phyloP scores from a whole-genome alignment of 2,797 vertebrate species.

The Sebastes vulpes region DNA sequence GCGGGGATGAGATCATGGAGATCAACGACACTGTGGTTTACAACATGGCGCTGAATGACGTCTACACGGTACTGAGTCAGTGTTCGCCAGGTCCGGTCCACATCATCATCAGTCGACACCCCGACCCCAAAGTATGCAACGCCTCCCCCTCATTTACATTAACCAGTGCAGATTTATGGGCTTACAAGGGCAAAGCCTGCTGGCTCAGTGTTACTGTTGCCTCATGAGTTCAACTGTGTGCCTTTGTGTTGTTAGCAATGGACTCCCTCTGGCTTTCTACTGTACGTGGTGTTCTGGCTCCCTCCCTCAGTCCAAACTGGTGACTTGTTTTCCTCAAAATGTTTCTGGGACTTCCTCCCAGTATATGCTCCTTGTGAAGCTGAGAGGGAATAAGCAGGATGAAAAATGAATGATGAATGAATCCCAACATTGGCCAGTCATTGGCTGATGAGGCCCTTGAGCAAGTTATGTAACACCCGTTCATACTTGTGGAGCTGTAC shows the following conservation, averaged over 20 bases:
- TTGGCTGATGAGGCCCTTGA: background rate
- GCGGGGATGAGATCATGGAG: constrained; percentile 95
- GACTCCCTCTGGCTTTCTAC: background rate
- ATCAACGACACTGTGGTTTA: constrained; percentile 91
- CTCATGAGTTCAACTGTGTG: background rate
- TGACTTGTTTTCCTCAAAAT: background rate
- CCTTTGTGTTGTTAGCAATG: background rate
- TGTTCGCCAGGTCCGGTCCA: constrained; percentile 90
- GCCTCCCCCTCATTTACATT: background rate
- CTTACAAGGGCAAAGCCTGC: background rate
- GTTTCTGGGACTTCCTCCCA: background rate
- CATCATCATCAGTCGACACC: constrained; percentile 94
- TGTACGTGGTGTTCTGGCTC: background rate
- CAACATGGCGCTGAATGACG: constrained; percentile 92
- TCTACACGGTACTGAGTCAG: constrained; percentile 90
- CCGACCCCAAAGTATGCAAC: constrained; percentile 90
- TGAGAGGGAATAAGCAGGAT: background rate
- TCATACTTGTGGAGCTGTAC: background rate
- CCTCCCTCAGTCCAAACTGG: background rate
- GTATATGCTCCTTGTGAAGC: background rate
- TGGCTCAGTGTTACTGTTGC: background rate
- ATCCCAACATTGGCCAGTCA: background rate
- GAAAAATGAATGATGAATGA: background rate
- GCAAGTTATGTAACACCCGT: background rate
- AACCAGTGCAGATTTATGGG: background rate